These are phyloP conservation scores for Lophochroa leadbeateri DNA, from an alignment of 2,113 vertebrate species.

Conservation along the genomic window DNA sequence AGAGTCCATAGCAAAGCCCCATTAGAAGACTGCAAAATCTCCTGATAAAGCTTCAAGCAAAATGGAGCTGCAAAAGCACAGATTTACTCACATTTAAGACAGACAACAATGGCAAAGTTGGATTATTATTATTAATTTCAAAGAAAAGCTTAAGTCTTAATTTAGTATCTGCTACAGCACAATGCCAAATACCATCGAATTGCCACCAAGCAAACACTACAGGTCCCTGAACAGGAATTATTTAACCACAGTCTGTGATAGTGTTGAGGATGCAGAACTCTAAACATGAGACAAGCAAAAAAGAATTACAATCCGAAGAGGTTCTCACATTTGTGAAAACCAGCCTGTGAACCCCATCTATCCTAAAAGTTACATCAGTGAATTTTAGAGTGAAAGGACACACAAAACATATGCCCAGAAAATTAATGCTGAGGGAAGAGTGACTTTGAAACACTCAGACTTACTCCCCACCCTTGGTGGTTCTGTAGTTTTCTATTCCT, in stretches of 20 bases:
- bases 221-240: neutral
- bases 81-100: neutral
- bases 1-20: slow-evolving; percentile 77
- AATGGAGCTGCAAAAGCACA: slow-evolving; percentile 67
- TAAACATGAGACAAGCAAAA: neutral
- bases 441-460: neutral
- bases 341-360: neutral
- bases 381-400: neutral
- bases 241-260: neutral
- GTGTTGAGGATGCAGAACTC: neutral
- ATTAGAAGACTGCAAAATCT: slow-evolving; percentile 75
- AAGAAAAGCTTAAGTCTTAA: neutral
- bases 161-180: neutral
- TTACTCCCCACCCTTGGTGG: neutral
- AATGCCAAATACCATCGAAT: neutral
- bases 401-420: neutral
- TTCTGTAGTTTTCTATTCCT: neutral
- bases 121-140: neutral
- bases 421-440: neutral
- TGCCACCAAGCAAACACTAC: neutral
- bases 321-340: neutral
- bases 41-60: slow-evolving; percentile 76
- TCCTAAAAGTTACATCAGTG: neutral
- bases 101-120: neutral
- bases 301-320: neutral